Evolutionary conservation across 2,113 vertebrate species (phyloP), one percentile per base, ranked within the genome.

Genomic region (Ceratotherium simum): DNA sequence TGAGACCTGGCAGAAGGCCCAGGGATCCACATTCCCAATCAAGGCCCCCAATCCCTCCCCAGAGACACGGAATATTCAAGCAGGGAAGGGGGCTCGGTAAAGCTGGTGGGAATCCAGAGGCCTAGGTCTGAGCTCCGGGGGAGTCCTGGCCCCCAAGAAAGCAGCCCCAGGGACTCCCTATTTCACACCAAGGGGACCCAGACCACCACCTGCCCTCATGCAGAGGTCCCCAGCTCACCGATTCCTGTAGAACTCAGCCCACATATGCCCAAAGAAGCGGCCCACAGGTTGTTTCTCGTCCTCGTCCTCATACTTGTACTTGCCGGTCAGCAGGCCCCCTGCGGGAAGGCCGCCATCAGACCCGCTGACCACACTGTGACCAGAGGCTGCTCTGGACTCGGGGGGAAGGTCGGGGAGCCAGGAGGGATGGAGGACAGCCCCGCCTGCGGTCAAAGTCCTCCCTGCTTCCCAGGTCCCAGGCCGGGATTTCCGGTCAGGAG

Each of bases 251-350:
- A 85, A 62, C 87, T 98, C 97, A n/a, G 99, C 99, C 99, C 99
- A 99, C 65, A 11, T 98, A 85, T 99, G 99, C 3, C 99, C 99
- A 98, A 99, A 99, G 97, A 99, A 99, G 6, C 99, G 99, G 65
- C 99, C 98, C 0, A 87, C 27, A 14, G 99, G 99, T 91, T 99
- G 98, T 33, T 92, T 42, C 0, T 54, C 67, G 0, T 99, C 99
- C 98, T 99, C 3, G 13, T 14, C 51, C 51, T 54, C 51, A 16
- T 99, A 99, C n/a, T 99, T 99, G 98, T 99, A 99, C 93, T 99
- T 99, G 89, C 99, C 99, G 0, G 99, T 99, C 69, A 99, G 98
- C 36, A 99, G 99, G 21, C 99, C 99, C 73, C 99, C 99, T 99
- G 98, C 1, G 18, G 88, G 81, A 83, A 91, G 81, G 56, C 72